A percentile compares a stretch with the other conserved stretches of the same genome.
Evolutionary conservation across 2,113 vertebrate genomes (phyloP).

Genomic region (Colaptes auratus): DNA sequence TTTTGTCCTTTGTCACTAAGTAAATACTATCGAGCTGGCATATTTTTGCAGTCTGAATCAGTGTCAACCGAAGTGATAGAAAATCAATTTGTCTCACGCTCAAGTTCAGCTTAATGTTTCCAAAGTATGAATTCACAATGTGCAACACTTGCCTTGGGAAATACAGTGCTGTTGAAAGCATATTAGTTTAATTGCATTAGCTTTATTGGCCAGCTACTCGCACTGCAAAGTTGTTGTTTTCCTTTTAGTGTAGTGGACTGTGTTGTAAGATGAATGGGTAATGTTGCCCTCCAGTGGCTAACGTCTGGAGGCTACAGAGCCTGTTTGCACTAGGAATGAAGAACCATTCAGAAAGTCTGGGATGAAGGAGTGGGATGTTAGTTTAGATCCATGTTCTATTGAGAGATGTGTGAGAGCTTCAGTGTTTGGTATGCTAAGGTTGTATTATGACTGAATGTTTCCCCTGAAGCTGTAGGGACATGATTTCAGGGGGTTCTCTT

Average conservation of each 20-base stretch:
- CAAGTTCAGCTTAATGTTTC: background rate
- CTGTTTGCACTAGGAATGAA: background rate
- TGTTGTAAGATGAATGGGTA: background rate
- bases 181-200: background rate
- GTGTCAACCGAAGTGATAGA: background rate
- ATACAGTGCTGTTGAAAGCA: background rate
- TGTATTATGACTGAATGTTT: background rate
- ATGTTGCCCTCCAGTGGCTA: slow-evolving; percentile 58
- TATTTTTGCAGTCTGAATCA: background rate
- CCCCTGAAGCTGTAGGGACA: background rate
- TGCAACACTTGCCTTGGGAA: background rate
- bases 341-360: background rate
- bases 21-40: background rate
- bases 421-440: background rate
- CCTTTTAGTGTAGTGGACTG: background rate
- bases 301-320: background rate
- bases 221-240: background rate
- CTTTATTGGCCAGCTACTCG: background rate
- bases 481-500: background rate
- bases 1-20: background rate
- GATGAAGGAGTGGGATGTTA: background rate
- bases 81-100: background rate
- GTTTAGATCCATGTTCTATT: background rate
- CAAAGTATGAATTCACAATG: background rate
- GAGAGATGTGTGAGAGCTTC: background rate